Evolutionary conservation across 2,888 invertebrate species (phyloP).

Genomic region (Cynaeus angustus): DNA sequence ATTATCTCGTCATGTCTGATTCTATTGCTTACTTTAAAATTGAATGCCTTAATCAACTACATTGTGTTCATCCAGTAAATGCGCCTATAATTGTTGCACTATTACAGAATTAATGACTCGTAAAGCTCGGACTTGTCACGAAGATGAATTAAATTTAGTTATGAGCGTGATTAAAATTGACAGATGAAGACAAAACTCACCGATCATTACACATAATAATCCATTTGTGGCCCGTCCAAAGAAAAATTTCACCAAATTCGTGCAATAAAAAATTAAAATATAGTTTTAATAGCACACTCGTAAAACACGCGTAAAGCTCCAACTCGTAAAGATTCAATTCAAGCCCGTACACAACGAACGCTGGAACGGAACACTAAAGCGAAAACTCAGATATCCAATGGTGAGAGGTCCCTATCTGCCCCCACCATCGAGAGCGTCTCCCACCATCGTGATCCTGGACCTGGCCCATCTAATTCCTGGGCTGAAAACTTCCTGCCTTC

Average conservation of each 20-base stretch:
- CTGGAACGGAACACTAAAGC: slow-evolving; percentile 54
- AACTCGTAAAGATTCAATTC: slow-evolving; percentile 49
- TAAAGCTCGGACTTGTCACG: neutral
- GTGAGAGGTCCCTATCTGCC: slow-evolving; percentile 55
- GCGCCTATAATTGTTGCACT: slow-evolving; percentile 2
- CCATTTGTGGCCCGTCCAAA: slow-evolving; percentile 21
- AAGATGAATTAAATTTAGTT: too few relatives aligned
- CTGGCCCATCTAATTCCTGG: slow-evolving; percentile 55
- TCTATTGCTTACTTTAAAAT: slow-evolving; percentile 2
- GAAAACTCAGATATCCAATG: slow-evolving; percentile 56
- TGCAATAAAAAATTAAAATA: slow-evolving; percentile 40
- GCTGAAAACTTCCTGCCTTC: slow-evolving; percentile 43
- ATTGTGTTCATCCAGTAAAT: neutral
- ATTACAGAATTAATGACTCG: slow-evolving; percentile 5
- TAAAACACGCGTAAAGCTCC: slow-evolving; percentile 48
- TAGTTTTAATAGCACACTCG: slow-evolving; percentile 42
- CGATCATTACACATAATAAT: slow-evolving; percentile 45
- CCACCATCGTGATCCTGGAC: slow-evolving; percentile 53
- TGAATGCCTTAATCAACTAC: slow-evolving; percentile 6
- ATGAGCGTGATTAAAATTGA: neutral
- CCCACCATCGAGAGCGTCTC: slow-evolving; percentile 48
- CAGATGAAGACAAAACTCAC: slow-evolving; percentile 29
- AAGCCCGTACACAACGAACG: slow-evolving; percentile 39
- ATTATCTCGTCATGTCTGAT: neutral
- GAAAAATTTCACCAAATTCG: slow-evolving; percentile 40